Evolutionary conservation across 2,888 invertebrate species (phyloP).

Genomic region (Sipha maydis): DNA sequence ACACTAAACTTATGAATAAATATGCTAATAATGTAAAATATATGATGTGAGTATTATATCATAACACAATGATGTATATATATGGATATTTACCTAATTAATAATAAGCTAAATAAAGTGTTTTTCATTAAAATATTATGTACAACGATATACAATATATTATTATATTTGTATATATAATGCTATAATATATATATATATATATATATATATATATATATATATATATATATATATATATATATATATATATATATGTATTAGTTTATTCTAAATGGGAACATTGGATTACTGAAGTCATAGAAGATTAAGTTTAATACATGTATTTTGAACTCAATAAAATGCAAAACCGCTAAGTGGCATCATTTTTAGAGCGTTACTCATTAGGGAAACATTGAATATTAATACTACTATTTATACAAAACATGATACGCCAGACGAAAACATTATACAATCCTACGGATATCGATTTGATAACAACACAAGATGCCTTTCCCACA

Average conservation of each 20-base stretch:
- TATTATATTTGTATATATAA: too few species aligned
- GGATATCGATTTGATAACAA: not conserved
- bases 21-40: not conserved
- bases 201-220: too few species aligned
- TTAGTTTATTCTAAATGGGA: too few species aligned
- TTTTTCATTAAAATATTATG: too few species aligned
- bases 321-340: not conserved
- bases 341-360: not conserved
- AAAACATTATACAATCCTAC: not conserved
- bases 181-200: too few species aligned
- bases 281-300: not conserved
- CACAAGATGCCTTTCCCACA: not conserved
- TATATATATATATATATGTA: too few species aligned
- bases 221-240: too few species aligned
- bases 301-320: not conserved
- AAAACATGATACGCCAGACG: not conserved
- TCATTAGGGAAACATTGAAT: not conserved
- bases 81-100: not conserved
- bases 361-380: not conserved
- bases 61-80: too few species aligned
- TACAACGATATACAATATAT: too few species aligned
- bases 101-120: too few species aligned
- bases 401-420: not conserved
- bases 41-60: not conserved
- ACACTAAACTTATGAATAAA: not conserved